These are phyloP conservation scores for Phoenicopterus ruber DNA, from an alignment of 2,113 vertebrate genomes.

Conservation along the genomic window DNA sequence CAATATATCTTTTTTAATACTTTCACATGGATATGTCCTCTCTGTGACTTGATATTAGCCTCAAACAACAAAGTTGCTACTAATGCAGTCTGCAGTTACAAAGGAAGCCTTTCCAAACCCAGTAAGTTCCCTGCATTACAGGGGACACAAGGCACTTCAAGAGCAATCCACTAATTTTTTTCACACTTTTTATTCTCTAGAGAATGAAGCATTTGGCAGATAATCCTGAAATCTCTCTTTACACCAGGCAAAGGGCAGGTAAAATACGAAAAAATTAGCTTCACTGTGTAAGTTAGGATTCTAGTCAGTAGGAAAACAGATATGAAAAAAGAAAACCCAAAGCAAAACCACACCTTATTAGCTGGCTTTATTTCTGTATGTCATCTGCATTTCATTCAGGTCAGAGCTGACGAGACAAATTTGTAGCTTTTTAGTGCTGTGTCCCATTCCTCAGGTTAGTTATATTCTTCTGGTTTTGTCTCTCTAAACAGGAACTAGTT, in stretches of 20 bases:
- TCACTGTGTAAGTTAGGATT: not conserved
- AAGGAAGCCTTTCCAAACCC: not conserved
- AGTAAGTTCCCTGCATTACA: not conserved
- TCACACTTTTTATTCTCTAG: not conserved
- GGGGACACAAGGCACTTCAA: not conserved
- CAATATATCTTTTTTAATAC: not conserved
- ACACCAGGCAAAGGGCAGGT: not conserved
- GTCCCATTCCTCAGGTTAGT: not conserved
- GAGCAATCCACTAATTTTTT: not conserved
- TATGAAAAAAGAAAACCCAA: not conserved
- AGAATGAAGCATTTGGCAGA: not conserved
- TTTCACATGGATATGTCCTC: not conserved
- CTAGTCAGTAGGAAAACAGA: not conserved
- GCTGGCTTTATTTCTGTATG: not conserved
- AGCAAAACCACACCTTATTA: fast-evolving
- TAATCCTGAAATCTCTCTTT: not conserved
- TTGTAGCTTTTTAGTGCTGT: not conserved
- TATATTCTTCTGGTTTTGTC: not conserved
- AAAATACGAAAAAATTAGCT: not conserved
- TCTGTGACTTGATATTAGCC: not conserved
- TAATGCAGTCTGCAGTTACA: not conserved
- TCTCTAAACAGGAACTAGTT: not conserved
- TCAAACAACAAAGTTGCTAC: not conserved
- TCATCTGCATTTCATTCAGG: not conserved
- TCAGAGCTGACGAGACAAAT: not conserved